Evolutionary conservation across 37 sponge, comb jelly and placozoan genomes (phyloP), one percentile per base, ranked within the genome.

Genomic region (Beroe forskalii): DNA sequence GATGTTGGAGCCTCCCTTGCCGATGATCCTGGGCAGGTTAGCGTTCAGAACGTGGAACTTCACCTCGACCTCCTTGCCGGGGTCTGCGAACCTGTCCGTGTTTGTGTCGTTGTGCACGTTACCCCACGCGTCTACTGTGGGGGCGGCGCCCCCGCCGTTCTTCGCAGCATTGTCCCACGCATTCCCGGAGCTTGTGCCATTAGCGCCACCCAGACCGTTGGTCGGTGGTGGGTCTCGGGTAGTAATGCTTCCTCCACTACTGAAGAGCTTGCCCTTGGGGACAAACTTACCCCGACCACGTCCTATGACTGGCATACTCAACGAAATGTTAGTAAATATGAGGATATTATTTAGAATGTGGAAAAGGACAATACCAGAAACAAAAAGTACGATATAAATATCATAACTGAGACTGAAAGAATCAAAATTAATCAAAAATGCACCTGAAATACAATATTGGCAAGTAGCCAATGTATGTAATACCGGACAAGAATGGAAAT

Each of bases 31-130:
- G 3, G 86, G 40, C 19, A 80, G 48, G 22, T 44, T 44, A 44
- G 25, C 14, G 40, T 80, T 80, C 20, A 33, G 42, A 41, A 80
- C 86, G 17, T 44, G 12, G 28, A 80, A 80, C 86, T 80, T 35
- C 8, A 80, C 22, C 48, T 80, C 86, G 55, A 80, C 86, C 27
- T 80, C 86, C 40, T 43, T 44, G n/a, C 55, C 86, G 25, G 86
- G 35, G 31, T 80, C 86, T 0, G 86, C 86, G 48, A 80, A 80
- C 27, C 86, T 80, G 86, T 80, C 86, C 4, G 86, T 80, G 86
- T 80, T 80, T 8, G 31, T 23, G 42, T 80, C 55, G 28, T 41
- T 80, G 86, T 80, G 86, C 28, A 44, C 55, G 25, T 41, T 80
- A 22, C 86, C 86, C 86, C 86, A 80, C 9, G 55, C 86, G 42